These are phyloP conservation scores for Matsumurasca onukii DNA, from an alignment of 1,140 invertebrate species.

Conservation along the genomic window DNA sequence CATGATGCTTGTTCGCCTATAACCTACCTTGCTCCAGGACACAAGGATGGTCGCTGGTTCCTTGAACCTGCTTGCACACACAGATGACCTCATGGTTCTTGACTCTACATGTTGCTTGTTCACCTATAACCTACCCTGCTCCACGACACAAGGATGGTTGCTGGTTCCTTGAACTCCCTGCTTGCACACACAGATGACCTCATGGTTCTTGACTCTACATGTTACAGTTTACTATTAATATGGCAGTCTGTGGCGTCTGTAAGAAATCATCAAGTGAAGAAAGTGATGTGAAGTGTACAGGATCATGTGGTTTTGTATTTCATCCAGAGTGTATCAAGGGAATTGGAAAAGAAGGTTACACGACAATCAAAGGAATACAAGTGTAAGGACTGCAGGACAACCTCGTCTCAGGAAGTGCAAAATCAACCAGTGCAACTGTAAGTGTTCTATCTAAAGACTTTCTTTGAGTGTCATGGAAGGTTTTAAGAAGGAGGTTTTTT, in stretches of 20 bases:
- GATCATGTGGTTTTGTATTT: slow-evolving; percentile 11
- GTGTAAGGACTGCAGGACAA: background rate
- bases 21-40: too few relatives aligned
- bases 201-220: too few relatives aligned
- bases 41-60: too few relatives aligned
- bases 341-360: background rate
- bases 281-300: slow-evolving; percentile 3
- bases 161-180: too few relatives aligned
- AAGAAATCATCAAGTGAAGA: background rate
- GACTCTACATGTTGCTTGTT: too few relatives aligned
- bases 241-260: slow-evolving; percentile 9
- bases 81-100: too few relatives aligned
- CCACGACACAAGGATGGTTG: too few relatives aligned
- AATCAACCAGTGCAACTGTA: background rate
- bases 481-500: slow-evolving; percentile 11
- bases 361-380: background rate
- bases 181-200: too few relatives aligned
- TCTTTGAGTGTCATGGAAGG: background rate
- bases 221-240: too few relatives aligned
- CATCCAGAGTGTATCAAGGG: background rate
- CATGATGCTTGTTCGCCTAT: too few relatives aligned
- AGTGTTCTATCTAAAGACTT: background rate
- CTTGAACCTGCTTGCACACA: too few relatives aligned
- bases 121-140: too few relatives aligned
- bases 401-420: background rate